phyloP scores from a whole-genome alignment of 1,140 invertebrate species.

The Akabosia matsudoensis region DNA sequence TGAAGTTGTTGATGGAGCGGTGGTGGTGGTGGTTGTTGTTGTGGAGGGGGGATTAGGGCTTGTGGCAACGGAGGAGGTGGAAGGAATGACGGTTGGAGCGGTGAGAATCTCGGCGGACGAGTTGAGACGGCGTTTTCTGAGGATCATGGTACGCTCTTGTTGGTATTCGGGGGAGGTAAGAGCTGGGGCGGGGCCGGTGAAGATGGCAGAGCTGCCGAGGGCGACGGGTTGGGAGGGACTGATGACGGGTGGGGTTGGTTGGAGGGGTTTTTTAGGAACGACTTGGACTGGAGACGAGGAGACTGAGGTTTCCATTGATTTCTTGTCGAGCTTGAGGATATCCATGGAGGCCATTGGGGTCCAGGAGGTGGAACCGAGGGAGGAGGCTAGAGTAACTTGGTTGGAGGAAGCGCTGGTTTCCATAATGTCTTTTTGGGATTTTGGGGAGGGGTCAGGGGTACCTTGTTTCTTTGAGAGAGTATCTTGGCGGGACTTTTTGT shows the following conservation, averaged over 20 bases:
- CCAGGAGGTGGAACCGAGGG: slow-evolving; percentile 9
- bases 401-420: slow-evolving; percentile 10
- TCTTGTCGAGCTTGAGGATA: background rate
- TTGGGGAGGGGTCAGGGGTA: background rate
- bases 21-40: background rate
- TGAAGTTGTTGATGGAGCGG: background rate
- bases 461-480: background rate
- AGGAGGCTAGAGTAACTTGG: background rate
- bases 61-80: background rate
- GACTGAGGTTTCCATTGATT: background rate
- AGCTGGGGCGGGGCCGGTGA: background rate
- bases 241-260: background rate
- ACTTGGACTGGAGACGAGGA: background rate
- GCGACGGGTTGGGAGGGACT: background rate
- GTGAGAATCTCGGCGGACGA: background rate
- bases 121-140: background rate
- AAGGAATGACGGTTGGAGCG: background rate
- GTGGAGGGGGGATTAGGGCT: background rate
- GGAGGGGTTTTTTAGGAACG: background rate
- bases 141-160: background rate
- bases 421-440: background rate
- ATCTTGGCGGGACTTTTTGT: background rate
- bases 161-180: background rate
- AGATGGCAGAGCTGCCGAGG: background rate
- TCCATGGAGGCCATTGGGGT: background rate